Evolutionary conservation across 2,888 invertebrate genomes (phyloP), one percentile per base, ranked within the genome.

Genomic region (Mythimna pallens): DNA sequence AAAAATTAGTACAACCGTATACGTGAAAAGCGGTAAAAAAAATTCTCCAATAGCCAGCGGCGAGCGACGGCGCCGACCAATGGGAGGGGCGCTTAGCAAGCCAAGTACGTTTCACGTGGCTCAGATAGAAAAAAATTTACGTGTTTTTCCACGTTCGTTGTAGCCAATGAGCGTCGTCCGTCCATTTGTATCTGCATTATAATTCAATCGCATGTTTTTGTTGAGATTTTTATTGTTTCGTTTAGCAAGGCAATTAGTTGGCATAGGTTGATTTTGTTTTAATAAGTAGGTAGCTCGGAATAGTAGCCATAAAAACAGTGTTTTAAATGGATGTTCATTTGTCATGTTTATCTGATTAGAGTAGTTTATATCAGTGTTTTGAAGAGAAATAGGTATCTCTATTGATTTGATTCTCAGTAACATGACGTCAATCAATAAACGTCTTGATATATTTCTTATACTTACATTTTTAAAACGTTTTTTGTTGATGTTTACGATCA

Each of bases 11-110:
- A 89, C 80, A 84, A 89, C 93, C 94, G 92, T 93, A 92, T 93
- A 94, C 94, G 95, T 95, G 94, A 93, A 95, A 96, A 95, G 94
- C 91, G 91, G 83, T 92, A 92, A 95, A 96, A 94, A 95, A 96
- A 94, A 91, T 89, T 89, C 87, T 88, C 96, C 96, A 96, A 95
- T 95, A 89, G 93, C 86, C 89, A 90, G 78, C 88, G 83, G 86
- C 89, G 89, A 85, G 82, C 82, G 80, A 78, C 68, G 78, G 84
- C 84, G 68, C 20, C 92, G 91, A 82, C 96, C 96, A 95, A 95
- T 95, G 89, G 85, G 82, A 85, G 89, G 78, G 81, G 84, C 78
- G 84, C 86, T 81, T 84, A 84, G 87, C 86, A 89, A 91, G 91
- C 91, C 92, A 94, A 94, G 95, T 96, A 95, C 92, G 91, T 92